Base-by-base conservation (phyloP, 2,797 vertebrate species). In the Sparus aurata region DNA sequence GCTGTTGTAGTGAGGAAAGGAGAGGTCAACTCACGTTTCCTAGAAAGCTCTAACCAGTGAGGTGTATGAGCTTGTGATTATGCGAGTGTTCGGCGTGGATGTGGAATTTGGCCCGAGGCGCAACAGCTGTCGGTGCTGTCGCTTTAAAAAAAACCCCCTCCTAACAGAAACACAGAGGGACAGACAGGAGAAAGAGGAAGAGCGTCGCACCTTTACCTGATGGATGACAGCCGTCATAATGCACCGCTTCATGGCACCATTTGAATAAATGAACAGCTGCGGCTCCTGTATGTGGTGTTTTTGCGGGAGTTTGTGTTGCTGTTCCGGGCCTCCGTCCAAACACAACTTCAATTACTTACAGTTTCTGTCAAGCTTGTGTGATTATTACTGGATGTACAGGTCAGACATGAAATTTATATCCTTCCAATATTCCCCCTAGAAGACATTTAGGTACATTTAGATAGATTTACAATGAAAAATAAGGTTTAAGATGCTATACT, bases 21-120 rank as follows among this genome's bases (percentile, higher is more conserved):
- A 75, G 79, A 90, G 91, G 93, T 94, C 92, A 93, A 87, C 78
- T 91, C 73, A 60, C 88, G 74, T 91, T 95, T 93, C 92, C 92
- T 93, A 87, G 90, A 94, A 88, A 89, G 85, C 91, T 90, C 86
- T 75, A 79, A 85, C 69, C 53, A 73, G 63, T 30, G 81, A 75
- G 47, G 80, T 15, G 70, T 73, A 75, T 43, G 69, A 58, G 73
- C 57, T 16, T 46, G 41, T 65, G 76, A 43, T 74, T 69, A 53
- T 45, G 73, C 70, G 80, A 68, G 79, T 9, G 63, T 50, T 78
- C 72, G 72, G 73, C 75, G 72, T 75, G 89, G 90, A 94, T 84
- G 87, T 87, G 91, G 89, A 91, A 92, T 93, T 93, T 91, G 71
- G 76, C 95, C 93, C 34, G 47, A 80, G 87, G 95, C 92, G 1